Percentiles rank a stretch among this genome's conserved stretches.
Conservation (phyloP, 2,888 invertebrate species). For the Heliothis peltigera region DNA sequence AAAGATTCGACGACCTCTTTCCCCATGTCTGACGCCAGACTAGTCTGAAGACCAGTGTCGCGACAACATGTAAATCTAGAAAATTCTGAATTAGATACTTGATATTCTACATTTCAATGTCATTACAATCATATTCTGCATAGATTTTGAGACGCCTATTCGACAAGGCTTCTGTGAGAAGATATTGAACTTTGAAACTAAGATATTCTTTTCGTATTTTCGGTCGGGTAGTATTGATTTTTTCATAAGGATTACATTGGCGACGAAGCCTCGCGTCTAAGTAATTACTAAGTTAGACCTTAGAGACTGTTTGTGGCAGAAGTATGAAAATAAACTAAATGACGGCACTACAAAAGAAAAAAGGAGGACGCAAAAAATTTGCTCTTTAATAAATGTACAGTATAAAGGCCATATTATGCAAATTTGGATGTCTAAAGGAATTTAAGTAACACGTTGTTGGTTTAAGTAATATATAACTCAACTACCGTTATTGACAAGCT, state of each 20-base stretch:
- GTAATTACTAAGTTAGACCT: slow-evolving; percentile 20
- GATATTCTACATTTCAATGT: slow-evolving; percentile 43
- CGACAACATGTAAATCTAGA: slow-evolving; percentile 37
- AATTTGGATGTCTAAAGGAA: slow-evolving; percentile 16
- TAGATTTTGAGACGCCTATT: slow-evolving; percentile 7
- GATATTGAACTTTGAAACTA: slow-evolving; percentile 4
- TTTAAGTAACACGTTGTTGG: slow-evolving; percentile 18
- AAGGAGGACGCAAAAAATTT: neutral
- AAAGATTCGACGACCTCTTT: slow-evolving; percentile 68
- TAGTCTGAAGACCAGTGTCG: slow-evolving; percentile 44
- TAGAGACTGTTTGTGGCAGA: neutral
- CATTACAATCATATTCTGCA: slow-evolving; percentile 21
- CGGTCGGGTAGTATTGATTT: slow-evolving; percentile 44
- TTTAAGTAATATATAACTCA: slow-evolving; percentile 23
- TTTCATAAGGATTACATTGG: slow-evolving; percentile 26
- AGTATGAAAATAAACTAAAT: neutral
- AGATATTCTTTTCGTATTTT: slow-evolving; percentile 17
- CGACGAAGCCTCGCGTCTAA: slow-evolving; percentile 19
- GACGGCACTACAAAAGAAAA: neutral
- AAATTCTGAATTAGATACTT: slow-evolving; percentile 29
- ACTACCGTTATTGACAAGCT: slow-evolving; percentile 43
- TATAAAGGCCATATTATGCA: slow-evolving; percentile 10
- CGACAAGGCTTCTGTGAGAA: slow-evolving; percentile 11
- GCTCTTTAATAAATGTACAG: neutral
- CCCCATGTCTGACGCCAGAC: slow-evolving; percentile 63